These are phyloP conservation scores for Epirrita christyi DNA, from an alignment of 2,888 invertebrate genomes.

Conservation along the genomic window DNA sequence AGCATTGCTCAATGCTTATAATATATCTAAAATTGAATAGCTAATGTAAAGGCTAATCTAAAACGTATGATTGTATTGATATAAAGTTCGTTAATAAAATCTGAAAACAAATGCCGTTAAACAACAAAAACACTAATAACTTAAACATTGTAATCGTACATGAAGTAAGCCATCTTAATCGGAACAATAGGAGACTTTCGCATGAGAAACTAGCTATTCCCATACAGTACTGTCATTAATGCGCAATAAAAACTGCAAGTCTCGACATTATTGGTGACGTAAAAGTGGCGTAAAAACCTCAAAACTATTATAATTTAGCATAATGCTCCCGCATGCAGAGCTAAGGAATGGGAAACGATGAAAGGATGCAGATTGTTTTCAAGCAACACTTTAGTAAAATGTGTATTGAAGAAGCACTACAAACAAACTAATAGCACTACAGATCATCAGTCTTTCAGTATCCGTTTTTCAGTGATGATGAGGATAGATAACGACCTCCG, in stretches of 20 bases:
- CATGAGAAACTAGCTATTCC: constrained; percentile 77
- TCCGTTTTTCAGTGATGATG: no score
- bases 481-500: no score
- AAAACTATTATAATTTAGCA: constrained; percentile 65
- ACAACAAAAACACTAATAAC: constrained; percentile 33
- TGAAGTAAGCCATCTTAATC: constrained; percentile 41
- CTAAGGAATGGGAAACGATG: constrained; percentile 5
- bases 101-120: background rate
- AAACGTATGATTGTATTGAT: background rate
- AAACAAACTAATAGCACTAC: background rate
- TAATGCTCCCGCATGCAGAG: constrained; percentile 68
- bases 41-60: background rate
- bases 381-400: background rate
- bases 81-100: background rate
- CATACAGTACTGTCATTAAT: constrained; percentile 67
- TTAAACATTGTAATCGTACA: constrained; percentile 42
- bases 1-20: no score
- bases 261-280: constrained; percentile 58
- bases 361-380: constrained; percentile 2
- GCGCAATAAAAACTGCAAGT: constrained; percentile 65
- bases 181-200: constrained; percentile 69
- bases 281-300: constrained; percentile 57
- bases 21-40: background rate
- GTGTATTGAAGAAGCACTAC: background rate
- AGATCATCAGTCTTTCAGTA: no score